Percentiles rank a stretch among this genome's conserved stretches.
These are phyloP conservation scores for Gambusia yucatana DNA, from an alignment of 2,797 vertebrate genomes.

Conservation along the genomic window DNA sequence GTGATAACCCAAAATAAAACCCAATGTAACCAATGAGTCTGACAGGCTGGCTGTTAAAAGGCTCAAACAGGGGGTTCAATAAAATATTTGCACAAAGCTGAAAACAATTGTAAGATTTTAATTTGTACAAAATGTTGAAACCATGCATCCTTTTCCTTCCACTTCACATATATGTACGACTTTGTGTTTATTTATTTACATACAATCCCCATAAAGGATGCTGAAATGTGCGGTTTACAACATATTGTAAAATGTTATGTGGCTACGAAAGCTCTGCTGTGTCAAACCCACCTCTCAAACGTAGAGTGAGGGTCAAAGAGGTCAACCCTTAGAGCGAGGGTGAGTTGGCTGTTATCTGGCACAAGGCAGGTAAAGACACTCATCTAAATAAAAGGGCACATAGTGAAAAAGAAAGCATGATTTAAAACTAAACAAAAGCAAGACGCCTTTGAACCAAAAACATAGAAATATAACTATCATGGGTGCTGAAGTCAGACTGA, in stretches of 20 bases:
- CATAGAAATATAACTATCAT: neutral
- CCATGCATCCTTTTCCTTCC: neutral
- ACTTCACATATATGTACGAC: neutral
- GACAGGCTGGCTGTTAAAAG: neutral
- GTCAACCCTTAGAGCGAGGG: slow-evolving; percentile 88
- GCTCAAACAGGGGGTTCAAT: neutral
- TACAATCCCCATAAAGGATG: neutral
- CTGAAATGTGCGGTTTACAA: neutral
- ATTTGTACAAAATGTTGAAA: neutral
- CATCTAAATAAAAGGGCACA: slow-evolving; percentile 50
- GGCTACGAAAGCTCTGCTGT: neutral
- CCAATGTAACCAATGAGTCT: neutral
- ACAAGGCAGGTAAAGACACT: slow-evolving; percentile 76
- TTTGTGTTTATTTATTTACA: neutral
- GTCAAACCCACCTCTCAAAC: slow-evolving; percentile 86
- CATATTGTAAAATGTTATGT: neutral
- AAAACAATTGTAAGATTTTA: neutral
- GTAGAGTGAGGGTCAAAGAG: slow-evolving; percentile 89
- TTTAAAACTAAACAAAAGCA: neutral
- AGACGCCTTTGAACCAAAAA: neutral
- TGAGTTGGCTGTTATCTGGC: slow-evolving; percentile 77
- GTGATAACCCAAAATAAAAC: neutral
- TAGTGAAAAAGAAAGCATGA: neutral
- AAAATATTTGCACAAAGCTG: neutral
- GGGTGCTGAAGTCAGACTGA: neutral